Percentiles rank a stretch among this genome's conserved stretches.
Conservation (phyloP, 2,888 invertebrate species). For the Theretra japonica region DNA sequence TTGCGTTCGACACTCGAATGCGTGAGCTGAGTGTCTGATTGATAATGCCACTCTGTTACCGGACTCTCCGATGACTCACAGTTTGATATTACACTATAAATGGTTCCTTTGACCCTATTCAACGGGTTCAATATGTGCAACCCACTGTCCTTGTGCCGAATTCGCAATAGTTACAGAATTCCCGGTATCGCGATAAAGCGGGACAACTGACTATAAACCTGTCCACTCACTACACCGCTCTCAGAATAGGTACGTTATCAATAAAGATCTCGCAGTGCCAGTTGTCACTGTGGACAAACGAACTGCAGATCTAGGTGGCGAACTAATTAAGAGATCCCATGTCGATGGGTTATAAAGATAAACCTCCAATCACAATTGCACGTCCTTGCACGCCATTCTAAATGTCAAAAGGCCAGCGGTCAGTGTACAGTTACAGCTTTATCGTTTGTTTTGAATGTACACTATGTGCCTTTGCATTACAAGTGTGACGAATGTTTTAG, state of each 20-base stretch:
- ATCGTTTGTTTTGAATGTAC: slow-evolving; percentile 9
- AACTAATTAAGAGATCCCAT: slow-evolving; percentile 43
- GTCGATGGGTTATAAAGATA: slow-evolving; percentile 51
- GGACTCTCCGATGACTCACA: slow-evolving; percentile 77
- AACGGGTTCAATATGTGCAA: slow-evolving; percentile 69
- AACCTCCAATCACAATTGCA: slow-evolving; percentile 25
- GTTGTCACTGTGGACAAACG: slow-evolving; percentile 24
- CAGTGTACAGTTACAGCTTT: slow-evolving; percentile 25
- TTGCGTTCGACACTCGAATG: slow-evolving; percentile 63
- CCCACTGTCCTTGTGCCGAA: slow-evolving; percentile 76
- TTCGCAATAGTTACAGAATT: slow-evolving; percentile 65
- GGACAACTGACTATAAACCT: slow-evolving; percentile 49
- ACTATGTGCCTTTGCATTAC: not conserved
- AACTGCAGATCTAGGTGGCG: slow-evolving; percentile 38
- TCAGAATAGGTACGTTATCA: slow-evolving; percentile 28
- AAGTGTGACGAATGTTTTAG: slow-evolving; percentile 9
- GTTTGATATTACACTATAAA: slow-evolving; percentile 67
- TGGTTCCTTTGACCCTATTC: slow-evolving; percentile 80
- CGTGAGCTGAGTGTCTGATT: slow-evolving; percentile 71
- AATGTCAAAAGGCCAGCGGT: slow-evolving; percentile 25
- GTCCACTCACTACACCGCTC: slow-evolving; percentile 23
- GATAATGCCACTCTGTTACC: slow-evolving; percentile 63
- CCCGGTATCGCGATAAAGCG: slow-evolving; percentile 69
- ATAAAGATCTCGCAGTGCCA: slow-evolving; percentile 33
- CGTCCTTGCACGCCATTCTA: slow-evolving; percentile 27